Percentiles rank a stretch among this genome's conserved stretches.
phyloP scores from a whole-genome alignment of 1,140 invertebrate genomes.

The Pseudomyrmex concolor region DNA sequence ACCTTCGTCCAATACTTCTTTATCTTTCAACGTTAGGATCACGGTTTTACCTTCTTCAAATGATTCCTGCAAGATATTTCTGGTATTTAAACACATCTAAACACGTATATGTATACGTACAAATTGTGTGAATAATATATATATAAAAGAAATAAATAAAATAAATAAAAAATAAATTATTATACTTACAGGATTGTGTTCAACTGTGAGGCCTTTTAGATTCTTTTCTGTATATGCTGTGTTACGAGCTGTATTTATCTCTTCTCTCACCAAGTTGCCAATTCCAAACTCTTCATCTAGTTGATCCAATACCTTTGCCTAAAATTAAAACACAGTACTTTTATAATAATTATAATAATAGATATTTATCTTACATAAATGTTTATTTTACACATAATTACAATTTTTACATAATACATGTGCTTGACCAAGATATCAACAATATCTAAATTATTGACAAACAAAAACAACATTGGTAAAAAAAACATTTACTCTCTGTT shows the following conservation, averaged over 20 bases:
- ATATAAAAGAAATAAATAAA: not conserved
- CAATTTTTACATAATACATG: too few relatives aligned
- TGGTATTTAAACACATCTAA: not conserved
- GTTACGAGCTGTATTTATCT: conserved; percentile 88
- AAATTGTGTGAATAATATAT: not conserved
- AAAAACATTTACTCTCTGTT: conserved; percentile 90
- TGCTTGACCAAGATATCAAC: too few relatives aligned
- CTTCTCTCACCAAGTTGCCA: conserved; percentile 92
- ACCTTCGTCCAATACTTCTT: conserved; percentile 94
- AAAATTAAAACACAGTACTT: conserved; percentile 52
- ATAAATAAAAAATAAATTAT: conserved; percentile 42
- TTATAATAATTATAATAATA: too few relatives aligned
- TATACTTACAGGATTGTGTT: conserved; percentile 90
- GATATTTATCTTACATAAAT: too few relatives aligned
- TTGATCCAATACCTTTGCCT: conserved; percentile 97
- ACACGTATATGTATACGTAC: not conserved
- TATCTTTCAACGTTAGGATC: conserved; percentile 97
- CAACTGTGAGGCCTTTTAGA: conserved; percentile 94
- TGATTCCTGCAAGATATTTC: conserved; percentile 83
- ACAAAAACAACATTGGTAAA: conserved; percentile 3
- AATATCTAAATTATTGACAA: not conserved
- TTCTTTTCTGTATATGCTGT: conserved; percentile 89
- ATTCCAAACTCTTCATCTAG: conserved; percentile 98
- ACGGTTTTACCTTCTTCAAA: conserved; percentile 94
- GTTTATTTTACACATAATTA: too few relatives aligned